phyloP scores from a whole-genome alignment of 2,113 vertebrate genomes.

The Platycercus adscitus region DNA sequence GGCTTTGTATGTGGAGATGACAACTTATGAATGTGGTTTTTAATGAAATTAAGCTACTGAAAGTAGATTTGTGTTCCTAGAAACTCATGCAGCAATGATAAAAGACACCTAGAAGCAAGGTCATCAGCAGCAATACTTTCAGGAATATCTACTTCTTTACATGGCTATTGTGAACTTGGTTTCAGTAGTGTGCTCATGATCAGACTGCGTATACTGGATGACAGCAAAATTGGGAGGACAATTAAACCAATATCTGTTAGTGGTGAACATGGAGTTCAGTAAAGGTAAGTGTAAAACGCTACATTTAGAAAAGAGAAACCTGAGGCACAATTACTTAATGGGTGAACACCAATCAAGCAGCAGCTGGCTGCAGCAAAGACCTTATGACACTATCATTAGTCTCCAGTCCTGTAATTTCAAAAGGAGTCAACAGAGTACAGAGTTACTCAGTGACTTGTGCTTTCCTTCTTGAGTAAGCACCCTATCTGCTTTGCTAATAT shows the following conservation, averaged over 20 bases:
- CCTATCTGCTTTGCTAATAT: rapidly evolving
- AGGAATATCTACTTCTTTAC: neutral
- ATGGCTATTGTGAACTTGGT: neutral
- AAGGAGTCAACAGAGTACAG: neutral
- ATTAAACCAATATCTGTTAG: neutral
- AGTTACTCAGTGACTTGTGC: slow-evolving; percentile 11
- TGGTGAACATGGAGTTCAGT: neutral
- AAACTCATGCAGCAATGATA: neutral
- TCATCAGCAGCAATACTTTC: neutral
- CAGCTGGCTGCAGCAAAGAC: neutral
- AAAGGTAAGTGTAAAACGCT: neutral
- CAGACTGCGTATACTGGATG: neutral
- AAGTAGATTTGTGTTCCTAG: neutral
- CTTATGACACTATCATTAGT: neutral
- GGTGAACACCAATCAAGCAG: neutral
- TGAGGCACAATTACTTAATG: neutral
- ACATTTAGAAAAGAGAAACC: neutral
- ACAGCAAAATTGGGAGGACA: neutral
- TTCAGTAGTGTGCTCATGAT: neutral
- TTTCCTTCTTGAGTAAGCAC: neutral
- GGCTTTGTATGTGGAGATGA: neutral
- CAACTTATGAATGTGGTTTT: neutral
- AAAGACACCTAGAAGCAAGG: neutral
- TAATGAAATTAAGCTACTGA: neutral
- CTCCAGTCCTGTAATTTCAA: neutral